Percentiles rank a stretch among this genome's conserved stretches.
Evolutionary conservation across 2,113 vertebrate genomes (phyloP).

Genomic region (Onychostoma macrolepis): DNA sequence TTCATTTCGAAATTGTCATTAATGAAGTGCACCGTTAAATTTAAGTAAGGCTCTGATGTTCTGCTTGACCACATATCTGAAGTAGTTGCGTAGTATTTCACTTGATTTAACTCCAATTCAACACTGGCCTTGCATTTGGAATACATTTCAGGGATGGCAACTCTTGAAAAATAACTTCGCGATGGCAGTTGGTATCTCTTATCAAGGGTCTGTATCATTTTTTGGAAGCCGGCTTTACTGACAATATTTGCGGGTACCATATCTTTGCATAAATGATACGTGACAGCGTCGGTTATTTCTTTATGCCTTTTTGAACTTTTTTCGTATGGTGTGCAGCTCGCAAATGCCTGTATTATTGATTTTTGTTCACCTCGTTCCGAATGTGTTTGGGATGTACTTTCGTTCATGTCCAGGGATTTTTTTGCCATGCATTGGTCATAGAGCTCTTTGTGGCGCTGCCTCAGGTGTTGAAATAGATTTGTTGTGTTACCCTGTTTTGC

Average conservation of each 20-base stretch:
- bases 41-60: slow-evolving; percentile 43
- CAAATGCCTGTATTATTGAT: background rate
- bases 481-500: background rate
- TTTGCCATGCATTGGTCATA: background rate
- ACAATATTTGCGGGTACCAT: too few species aligned
- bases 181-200: background rate
- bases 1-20: slow-evolving; percentile 16
- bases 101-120: slow-evolving; percentile 14
- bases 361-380: too few species aligned
- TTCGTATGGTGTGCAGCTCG: slow-evolving; percentile 6
- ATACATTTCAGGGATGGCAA: slow-evolving; percentile 27
- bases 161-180: background rate
- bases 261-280: too few species aligned
- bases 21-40: slow-evolving; percentile 24
- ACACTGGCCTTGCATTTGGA: slow-evolving; percentile 28
- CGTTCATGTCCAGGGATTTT: background rate
- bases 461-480: background rate
- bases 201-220: too few species aligned
- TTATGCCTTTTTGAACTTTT: too few species aligned
- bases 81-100: slow-evolving; percentile 24
- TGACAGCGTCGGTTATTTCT: too few species aligned
- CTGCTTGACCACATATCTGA: slow-evolving; percentile 32
- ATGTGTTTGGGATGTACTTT: background rate
- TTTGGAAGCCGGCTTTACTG: background rate
- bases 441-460: background rate